phyloP scores from a whole-genome alignment of 2,888 invertebrate species.

The Metacarcinus magister region DNA sequence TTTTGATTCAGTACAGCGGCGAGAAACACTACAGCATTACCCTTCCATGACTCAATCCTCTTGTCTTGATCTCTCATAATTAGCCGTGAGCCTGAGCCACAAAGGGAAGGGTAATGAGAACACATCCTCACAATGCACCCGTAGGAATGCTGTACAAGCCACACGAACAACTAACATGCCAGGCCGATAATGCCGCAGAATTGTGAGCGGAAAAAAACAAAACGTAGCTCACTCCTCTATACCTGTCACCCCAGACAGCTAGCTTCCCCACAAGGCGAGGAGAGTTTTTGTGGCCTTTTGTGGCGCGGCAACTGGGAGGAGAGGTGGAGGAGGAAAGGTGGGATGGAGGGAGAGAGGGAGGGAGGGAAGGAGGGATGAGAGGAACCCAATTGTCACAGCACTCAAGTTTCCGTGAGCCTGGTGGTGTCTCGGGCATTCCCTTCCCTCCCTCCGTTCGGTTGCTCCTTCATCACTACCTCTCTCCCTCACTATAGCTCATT shows the following conservation, averaged over 20 bases:
- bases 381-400: slow-evolving; percentile 62
- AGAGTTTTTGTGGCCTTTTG: slow-evolving; percentile 17
- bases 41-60: slow-evolving; percentile 8
- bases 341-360: slow-evolving; percentile 19
- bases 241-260: not conserved
- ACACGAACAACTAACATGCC: slow-evolving; percentile 4
- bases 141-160: slow-evolving; percentile 42
- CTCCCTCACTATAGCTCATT: not conserved
- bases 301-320: not conserved
- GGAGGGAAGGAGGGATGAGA: slow-evolving; percentile 9
- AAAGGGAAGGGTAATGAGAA: slow-evolving; percentile 41
- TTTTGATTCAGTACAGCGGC: not conserved
- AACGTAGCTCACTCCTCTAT: not conserved
- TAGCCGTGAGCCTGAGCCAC: slow-evolving; percentile 29
- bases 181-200: not conserved
- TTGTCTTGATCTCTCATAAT: slow-evolving; percentile 43
- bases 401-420: slow-evolving; percentile 49
- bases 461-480: not conserved
- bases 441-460: slow-evolving; percentile 42
- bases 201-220: not conserved
- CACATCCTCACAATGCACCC: slow-evolving; percentile 34
- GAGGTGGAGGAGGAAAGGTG: not conserved
- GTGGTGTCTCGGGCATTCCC: not conserved
- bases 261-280: slow-evolving; percentile 43
- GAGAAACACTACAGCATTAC: not conserved